Percentiles rank a stretch among this genome's conserved stretches.
phyloP scores from a whole-genome alignment of 2,888 invertebrate genomes.

The Lysandra coridon region DNA sequence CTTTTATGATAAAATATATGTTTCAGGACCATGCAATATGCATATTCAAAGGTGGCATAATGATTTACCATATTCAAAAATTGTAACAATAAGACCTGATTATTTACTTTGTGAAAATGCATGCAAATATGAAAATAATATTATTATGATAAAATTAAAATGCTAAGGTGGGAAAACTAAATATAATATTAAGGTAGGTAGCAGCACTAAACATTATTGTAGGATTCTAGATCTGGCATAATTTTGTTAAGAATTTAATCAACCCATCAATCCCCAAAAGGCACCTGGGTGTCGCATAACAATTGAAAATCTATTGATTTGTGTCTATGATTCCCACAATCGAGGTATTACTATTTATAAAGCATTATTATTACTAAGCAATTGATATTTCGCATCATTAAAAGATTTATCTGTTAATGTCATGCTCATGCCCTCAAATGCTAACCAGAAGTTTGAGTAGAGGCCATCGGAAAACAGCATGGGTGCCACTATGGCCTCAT shows the following conservation, averaged over 20 bases:
- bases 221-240: neutral
- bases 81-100: neutral
- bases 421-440: slow-evolving; percentile 33
- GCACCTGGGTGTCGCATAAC: too few relatives aligned
- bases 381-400: slow-evolving; percentile 1
- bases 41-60: neutral
- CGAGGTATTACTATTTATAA: neutral
- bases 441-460: slow-evolving; percentile 97
- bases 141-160: neutral
- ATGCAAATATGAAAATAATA: neutral
- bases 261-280: neutral
- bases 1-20: neutral
- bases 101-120: neutral
- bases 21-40: neutral
- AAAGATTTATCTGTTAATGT: neutral
- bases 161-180: neutral
- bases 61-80: neutral
- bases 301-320: too few relatives aligned
- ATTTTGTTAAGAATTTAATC: neutral
- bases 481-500: slow-evolving; percentile 87
- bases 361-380: slow-evolving; percentile 5
- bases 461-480: slow-evolving; percentile 92
- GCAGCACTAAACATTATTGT: neutral
- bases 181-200: neutral
- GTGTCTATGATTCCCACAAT: too few relatives aligned